These are phyloP conservation scores for Solenopsis fugax DNA, from an alignment of 1,140 invertebrate species.

Conservation along the genomic window DNA sequence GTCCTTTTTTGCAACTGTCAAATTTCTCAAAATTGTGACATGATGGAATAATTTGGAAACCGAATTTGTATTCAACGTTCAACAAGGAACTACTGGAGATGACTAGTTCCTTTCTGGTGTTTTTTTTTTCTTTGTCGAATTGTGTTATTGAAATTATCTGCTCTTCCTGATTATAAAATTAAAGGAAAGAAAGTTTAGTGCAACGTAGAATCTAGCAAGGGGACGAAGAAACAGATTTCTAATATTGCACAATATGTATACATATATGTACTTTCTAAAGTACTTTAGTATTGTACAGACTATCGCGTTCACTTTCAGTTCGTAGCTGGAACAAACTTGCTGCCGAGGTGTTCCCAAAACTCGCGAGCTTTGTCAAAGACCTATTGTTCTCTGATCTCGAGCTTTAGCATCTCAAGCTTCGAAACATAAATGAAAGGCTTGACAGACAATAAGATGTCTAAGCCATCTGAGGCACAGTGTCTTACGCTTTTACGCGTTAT, in stretches of 20 bases:
- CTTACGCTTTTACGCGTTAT: neutral
- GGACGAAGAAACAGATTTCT: neutral
- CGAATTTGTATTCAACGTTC: no score
- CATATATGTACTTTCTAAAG: neutral
- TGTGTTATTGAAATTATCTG: neutral
- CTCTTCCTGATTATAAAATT: neutral
- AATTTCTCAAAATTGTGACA: no score
- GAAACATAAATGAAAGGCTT: slow-evolving; percentile 44
- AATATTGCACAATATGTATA: neutral
- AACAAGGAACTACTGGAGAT: no score
- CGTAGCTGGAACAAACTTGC: slow-evolving; percentile 27
- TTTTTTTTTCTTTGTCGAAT: no score
- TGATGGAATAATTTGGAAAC: no score
- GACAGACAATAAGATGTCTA: slow-evolving; percentile 10
- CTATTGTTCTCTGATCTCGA: slow-evolving; percentile 47
- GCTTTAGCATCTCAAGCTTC: slow-evolving; percentile 14
- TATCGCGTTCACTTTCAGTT: slow-evolving; percentile 23
- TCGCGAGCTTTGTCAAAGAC: slow-evolving; percentile 44
- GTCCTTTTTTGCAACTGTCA: no score
- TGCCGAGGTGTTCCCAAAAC: slow-evolving; percentile 31
- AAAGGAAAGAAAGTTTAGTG: neutral
- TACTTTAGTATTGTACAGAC: slow-evolving; percentile 1
- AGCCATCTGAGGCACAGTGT: slow-evolving; percentile 6
- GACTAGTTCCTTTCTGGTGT: no score
- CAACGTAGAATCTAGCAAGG: neutral